phyloP scores from a whole-genome alignment of 2,888 invertebrate species.

The Homarus gammarus region DNA sequence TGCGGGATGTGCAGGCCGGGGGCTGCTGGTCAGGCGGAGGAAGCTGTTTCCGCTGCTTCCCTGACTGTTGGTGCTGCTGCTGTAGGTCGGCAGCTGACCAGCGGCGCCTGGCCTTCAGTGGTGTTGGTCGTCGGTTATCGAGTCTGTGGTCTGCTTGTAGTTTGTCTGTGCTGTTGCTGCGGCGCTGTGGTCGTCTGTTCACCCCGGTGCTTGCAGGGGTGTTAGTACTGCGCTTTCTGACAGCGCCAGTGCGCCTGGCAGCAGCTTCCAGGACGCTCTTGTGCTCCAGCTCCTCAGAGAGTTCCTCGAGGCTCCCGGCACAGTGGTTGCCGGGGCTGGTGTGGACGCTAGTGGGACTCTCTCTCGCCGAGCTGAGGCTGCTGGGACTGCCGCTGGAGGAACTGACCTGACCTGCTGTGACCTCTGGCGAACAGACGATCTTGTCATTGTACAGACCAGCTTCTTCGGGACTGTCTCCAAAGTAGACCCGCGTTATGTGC shows the following conservation, averaged over 20 bases:
- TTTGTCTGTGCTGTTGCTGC: constrained; percentile 35
- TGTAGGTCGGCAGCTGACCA: constrained; percentile 72
- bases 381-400: neutral
- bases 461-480: constrained; percentile 41
- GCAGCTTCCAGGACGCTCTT: constrained; percentile 38
- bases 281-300: constrained; percentile 36
- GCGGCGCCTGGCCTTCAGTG: constrained; percentile 67
- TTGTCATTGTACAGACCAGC: constrained; percentile 38
- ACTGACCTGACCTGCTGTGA: neutral
- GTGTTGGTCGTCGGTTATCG: constrained; percentile 51
- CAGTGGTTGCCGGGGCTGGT: constrained; percentile 28
- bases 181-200: constrained; percentile 26
- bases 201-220: neutral
- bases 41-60: constrained; percentile 35
- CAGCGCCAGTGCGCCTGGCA: constrained; percentile 42
- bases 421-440: constrained; percentile 36
- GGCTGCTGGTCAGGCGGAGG: neutral
- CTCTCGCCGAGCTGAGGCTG: neutral
- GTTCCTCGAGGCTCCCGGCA: constrained; percentile 40
- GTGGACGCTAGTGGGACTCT: neutral
- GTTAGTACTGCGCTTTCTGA: constrained; percentile 48
- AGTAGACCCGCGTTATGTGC: constrained; percentile 71
- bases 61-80: constrained; percentile 30
- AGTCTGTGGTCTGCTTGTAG: constrained; percentile 29
- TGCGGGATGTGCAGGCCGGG: constrained; percentile 19